Percentiles rank a stretch among this genome's conserved stretches.
Evolutionary conservation across 2,888 invertebrate genomes (phyloP).

Genomic region (Nebria salina): DNA sequence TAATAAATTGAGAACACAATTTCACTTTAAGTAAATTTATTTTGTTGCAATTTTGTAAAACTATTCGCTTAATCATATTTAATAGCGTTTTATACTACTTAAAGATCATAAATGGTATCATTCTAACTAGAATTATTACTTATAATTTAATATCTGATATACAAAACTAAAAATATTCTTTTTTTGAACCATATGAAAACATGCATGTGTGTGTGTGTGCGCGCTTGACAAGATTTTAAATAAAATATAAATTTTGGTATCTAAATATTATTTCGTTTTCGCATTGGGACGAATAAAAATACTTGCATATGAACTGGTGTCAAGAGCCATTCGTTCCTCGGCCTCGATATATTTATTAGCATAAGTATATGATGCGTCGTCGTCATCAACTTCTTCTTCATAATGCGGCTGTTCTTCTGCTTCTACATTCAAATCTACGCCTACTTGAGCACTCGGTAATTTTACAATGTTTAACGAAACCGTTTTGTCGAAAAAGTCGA

Average conservation of each 20-base stretch:
- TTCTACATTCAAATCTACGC: conserved; percentile 24
- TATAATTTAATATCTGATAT: too few species aligned
- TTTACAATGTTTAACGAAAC: conserved; percentile 7
- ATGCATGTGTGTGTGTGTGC: too few species aligned
- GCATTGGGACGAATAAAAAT: not conserved
- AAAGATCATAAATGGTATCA: too few species aligned
- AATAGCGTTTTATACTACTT: too few species aligned
- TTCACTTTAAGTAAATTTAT: not conserved
- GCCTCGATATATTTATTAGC: conserved; percentile 20
- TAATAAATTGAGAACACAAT: conserved; percentile 8
- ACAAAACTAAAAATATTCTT: too few species aligned
- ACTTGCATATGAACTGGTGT: conserved; percentile 20
- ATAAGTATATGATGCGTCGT: conserved; percentile 18
- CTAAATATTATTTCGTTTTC: not conserved
- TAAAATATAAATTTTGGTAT: too few species aligned
- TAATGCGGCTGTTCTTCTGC: conserved; percentile 17
- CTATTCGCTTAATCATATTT: too few species aligned
- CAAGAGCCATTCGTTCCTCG: conserved; percentile 26
- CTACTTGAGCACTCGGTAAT: conserved; percentile 33
- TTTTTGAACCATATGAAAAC: too few species aligned
- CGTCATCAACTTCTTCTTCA: conserved; percentile 16
- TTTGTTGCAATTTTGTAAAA: not conserved
- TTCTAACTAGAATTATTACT: too few species aligned
- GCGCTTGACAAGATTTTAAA: too few species aligned
- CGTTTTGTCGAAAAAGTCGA: conserved; percentile 30